Percentiles rank a stretch among this genome's conserved stretches.
These are phyloP conservation scores for Lydus trimaculatus DNA, from an alignment of 2,888 invertebrate genomes.

Conservation along the genomic window DNA sequence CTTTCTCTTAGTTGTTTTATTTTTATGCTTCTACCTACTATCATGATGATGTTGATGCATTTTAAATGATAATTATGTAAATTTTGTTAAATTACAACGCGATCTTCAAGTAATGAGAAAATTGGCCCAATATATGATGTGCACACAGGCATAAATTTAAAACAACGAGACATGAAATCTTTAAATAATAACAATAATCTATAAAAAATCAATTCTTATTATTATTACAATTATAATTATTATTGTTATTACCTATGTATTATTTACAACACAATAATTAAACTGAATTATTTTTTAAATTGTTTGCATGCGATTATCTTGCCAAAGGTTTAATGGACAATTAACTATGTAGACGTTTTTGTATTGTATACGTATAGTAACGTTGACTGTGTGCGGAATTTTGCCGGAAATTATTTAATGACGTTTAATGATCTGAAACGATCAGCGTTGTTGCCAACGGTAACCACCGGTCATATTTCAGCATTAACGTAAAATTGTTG, in stretches of 20 bases:
- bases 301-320: neutral
- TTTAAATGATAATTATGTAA: conserved; percentile 32
- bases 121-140: neutral
- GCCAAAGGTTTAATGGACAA: neutral
- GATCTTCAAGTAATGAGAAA: conserved; percentile 1
- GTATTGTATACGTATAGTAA: neutral
- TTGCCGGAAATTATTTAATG: conserved; percentile 33
- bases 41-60: conserved; percentile 25
- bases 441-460: conserved; percentile 17
- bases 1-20: neutral
- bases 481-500: neutral
- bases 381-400: conserved; percentile 17
- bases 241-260: too few species aligned
- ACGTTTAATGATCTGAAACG: conserved; percentile 29
- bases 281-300: too few species aligned
- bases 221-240: neutral
- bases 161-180: neutral
- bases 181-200: neutral
- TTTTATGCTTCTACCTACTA: neutral
- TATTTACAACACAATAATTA: neutral
- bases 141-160: neutral
- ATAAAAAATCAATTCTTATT: neutral
- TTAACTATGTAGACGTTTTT: neutral
- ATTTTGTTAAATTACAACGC: conserved; percentile 12
- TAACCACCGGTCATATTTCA: neutral